Base-by-base conservation (phyloP, 2,113 vertebrate species). In the Myrmophylax atrothorax region DNA sequence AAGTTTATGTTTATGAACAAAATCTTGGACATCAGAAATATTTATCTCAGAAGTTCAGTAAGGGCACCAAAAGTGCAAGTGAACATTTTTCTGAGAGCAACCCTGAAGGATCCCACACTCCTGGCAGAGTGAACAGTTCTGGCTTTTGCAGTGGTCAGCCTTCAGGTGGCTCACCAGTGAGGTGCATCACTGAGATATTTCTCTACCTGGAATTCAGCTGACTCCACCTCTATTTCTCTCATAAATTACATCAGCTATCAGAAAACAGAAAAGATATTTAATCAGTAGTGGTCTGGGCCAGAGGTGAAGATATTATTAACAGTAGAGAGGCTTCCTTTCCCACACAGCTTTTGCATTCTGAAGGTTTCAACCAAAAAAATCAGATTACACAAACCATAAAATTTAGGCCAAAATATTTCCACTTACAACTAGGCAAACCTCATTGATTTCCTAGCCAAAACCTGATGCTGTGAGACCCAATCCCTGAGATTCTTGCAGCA, bases 1-100 rank as follows among this genome's bases (percentile, higher is more conserved):
- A 84, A 80, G 59, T 91, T 95, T 94, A 76, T 96, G 62, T 89
- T 97, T 96, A 69, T 86, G 93, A 86, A 87, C 13, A 58, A n/a
- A 83, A 42, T 79, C 50, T 82, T 84, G 75, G 89, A 94, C 85
- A 88, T 84, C 79, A 81, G 79, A 93, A 78, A 44, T 88, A 56
- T 94, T 95, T 94, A 62, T 84, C 67, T 91, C 85, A 94, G 50
- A 82, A 67, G 26, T 90, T 72, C 38, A 6, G 82, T 80, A 95
- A 93, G 75, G 78, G 75, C 79, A 96, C 9, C 33, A 47, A 74
- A 9, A 90, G 85, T 82, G 50, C 56, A 94, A 95, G 42, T 35
- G 58, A 77, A 62, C 9, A 40, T 42, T 91, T 47, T 69, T 76
- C 59, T 70, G 29, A 52, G 18, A 16, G 20, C 52, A 80, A 77